Evolutionary conservation across 2,113 vertebrate species (phyloP), one percentile per base, ranked within the genome.

Genomic region (Sardina pilchardus): DNA sequence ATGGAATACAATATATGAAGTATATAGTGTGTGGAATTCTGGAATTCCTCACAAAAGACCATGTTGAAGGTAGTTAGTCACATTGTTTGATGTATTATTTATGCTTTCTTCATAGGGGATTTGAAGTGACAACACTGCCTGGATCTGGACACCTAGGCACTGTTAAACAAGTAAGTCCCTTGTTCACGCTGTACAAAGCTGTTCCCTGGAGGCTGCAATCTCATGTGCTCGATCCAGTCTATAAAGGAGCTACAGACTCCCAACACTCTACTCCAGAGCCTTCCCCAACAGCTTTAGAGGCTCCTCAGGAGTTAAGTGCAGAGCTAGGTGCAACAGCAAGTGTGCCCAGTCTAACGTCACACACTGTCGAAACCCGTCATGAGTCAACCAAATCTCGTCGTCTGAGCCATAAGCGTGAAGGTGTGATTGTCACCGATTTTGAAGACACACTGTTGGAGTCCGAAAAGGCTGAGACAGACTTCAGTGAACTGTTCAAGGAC

Each of bases 161-260:
- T 90, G 85, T 86, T n/a, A 93, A 93, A 92, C 93, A 93, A 92
- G 95, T 96, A 94, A 96, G 95, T 96, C 93, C 94, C 88, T 91
- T 94, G 86, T 94, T 94, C 89, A 94, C 91, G 83, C 53, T 94
- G 87, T 94, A 94, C 90, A 87, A 89, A 86, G 90, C 94, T 89
- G 90, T 91, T 88, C 93, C 93, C 86, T 91, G 89, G 93, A 91
- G 84, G 16, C 92, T 94, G 14, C 86, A 78, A 63, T 92, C 93
- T 85, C 92, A 95, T 30, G 84, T 88, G 39, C 88, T 91, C 75
- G 89, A 91, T 47, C 89, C 92, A 83, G 88, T 91, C 86, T 90
- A 90, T 89, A 94, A 94, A 93, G 89, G 88, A 24, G 87, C 7
- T 45, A 43, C 50, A 81, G 44, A 78, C 26, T 82, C 84, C 90